phyloP scores from a whole-genome alignment of 2,888 invertebrate species.

The Schizotus pectinicornis region DNA sequence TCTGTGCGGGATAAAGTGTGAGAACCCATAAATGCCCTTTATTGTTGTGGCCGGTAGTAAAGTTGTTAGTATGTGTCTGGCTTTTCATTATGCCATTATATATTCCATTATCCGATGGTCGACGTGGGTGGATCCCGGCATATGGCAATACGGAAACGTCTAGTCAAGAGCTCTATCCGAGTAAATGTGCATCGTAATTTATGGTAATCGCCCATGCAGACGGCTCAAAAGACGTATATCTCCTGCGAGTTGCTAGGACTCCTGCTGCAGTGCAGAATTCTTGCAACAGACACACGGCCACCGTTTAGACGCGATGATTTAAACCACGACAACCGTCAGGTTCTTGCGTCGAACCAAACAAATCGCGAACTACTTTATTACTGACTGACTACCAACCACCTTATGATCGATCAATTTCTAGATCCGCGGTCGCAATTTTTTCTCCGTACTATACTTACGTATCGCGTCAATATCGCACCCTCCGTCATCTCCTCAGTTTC shows the following conservation, averaged over 20 bases:
- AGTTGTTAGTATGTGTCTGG: not conserved
- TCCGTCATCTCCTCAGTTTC: too few relatives aligned
- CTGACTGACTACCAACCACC: too few relatives aligned
- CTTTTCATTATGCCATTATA: slow-evolving; percentile 1
- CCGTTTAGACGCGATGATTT: not conserved
- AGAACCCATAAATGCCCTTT: not conserved
- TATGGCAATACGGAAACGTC: slow-evolving; percentile 11
- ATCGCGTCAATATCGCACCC: too few relatives aligned
- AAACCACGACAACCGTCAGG: not conserved
- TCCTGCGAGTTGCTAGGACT: not conserved
- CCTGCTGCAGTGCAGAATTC: not conserved
- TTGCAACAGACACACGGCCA: not conserved
- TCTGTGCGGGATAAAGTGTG: not conserved
- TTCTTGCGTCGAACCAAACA: not conserved
- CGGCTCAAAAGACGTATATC: slow-evolving; percentile 1
- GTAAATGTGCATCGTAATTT: slow-evolving; percentile 10
- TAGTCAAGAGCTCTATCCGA: slow-evolving; percentile 3
- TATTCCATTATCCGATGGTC: slow-evolving; percentile 8
- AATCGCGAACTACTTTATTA: not conserved
- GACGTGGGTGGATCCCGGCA: slow-evolving; percentile 3
- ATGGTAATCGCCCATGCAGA: slow-evolving; percentile 10
- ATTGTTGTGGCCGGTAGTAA: not conserved
- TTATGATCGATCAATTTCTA: not conserved
- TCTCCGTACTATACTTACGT: too few relatives aligned
- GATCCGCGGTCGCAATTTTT: too few relatives aligned